phyloP scores from a whole-genome alignment of 2,888 invertebrate genomes.

The Crioceris asparagi region DNA sequence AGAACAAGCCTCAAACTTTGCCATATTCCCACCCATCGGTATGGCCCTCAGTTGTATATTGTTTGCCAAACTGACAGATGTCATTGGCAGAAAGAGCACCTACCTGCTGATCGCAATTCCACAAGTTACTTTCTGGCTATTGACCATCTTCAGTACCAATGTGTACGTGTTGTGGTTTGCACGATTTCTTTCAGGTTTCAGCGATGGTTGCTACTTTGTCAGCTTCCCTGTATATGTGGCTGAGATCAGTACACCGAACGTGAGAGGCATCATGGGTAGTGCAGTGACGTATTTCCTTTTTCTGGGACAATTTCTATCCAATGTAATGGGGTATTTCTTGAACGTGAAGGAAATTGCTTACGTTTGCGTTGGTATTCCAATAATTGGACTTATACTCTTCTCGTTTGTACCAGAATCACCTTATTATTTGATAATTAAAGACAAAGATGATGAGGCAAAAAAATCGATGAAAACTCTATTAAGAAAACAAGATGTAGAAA shows the following conservation, averaged over 20 bases:
- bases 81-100: constrained; percentile 27
- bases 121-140: constrained; percentile 22
- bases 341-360: constrained; percentile 42
- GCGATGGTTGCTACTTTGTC: constrained; percentile 23
- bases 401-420: constrained; percentile 50
- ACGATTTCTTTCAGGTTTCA: constrained; percentile 25
- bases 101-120: constrained; percentile 25
- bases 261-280: constrained; percentile 29
- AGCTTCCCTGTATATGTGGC: constrained; percentile 27
- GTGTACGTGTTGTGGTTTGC: constrained; percentile 27
- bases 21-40: constrained; percentile 28
- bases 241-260: constrained; percentile 25
- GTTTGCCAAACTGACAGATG: constrained; percentile 24
- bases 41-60: constrained; percentile 23
- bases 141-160: constrained; percentile 21
- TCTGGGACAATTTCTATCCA: constrained; percentile 26
- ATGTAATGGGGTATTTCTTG: constrained; percentile 45
- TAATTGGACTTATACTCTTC: constrained; percentile 45
- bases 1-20: constrained; percentile 31
- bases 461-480: constrained; percentile 21
- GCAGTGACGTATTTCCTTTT: constrained; percentile 21
- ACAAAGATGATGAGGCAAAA: constrained; percentile 21
- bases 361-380: constrained; percentile 46
- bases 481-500: constrained; percentile 22
- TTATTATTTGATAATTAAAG: constrained; percentile 26